These are phyloP conservation scores for Tor tambroides DNA, from an alignment of 2,113 vertebrate genomes.

Conservation along the genomic window DNA sequence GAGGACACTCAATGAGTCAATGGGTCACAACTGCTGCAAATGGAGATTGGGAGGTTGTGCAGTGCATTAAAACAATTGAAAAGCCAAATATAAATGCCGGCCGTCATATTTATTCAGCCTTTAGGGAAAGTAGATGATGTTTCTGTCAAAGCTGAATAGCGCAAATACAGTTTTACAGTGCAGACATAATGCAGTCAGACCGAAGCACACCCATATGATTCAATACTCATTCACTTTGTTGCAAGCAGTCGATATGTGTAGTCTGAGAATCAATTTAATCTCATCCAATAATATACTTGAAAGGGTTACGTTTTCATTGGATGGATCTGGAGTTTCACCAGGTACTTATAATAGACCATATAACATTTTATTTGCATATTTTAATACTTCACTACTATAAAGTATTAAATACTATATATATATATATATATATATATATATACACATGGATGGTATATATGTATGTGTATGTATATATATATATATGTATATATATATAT, in stretches of 20 bases:
- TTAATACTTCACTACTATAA: neutral
- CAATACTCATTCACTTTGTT: slow-evolving; percentile 24
- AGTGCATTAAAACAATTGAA: slow-evolving; percentile 21
- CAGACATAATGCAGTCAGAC: neutral
- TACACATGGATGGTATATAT: neutral
- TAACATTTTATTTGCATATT: neutral
- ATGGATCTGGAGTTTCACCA: neutral
- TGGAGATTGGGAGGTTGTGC: neutral
- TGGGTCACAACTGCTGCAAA: neutral
- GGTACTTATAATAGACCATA: neutral
- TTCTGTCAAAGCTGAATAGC: slow-evolving; percentile 21
- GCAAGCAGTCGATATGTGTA: neutral
- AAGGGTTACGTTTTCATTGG: neutral
- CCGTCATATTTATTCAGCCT: slow-evolving; percentile 46
- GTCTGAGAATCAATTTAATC: neutral
- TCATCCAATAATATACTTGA: slow-evolving; percentile 1
- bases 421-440: neutral
- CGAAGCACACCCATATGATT: neutral
- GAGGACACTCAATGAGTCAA: neutral
- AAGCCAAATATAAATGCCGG: slow-evolving; percentile 27
- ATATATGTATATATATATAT: neutral
- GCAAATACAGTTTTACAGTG: neutral
- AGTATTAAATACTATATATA: neutral
- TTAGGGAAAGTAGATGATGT: slow-evolving; percentile 33
- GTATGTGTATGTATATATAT: neutral